These are phyloP conservation scores for Megathymus violae DNA, from an alignment of 1,140 invertebrate genomes.

Conservation along the genomic window DNA sequence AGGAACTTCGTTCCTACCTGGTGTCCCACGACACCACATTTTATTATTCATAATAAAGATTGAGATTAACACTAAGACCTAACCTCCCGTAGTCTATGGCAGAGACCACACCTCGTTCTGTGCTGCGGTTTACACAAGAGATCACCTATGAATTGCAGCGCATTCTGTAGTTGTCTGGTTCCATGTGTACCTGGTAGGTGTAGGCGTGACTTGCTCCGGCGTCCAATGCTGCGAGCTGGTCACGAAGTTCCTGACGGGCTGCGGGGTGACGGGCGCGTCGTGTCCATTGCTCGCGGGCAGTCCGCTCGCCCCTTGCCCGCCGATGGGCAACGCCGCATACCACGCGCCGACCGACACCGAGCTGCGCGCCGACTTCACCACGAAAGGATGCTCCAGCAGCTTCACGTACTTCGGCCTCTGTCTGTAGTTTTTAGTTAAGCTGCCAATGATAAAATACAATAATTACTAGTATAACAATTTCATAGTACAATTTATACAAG, in stretches of 20 bases:
- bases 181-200: slow-evolving; percentile 63
- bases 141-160: too few relatives aligned
- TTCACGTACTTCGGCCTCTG: slow-evolving; percentile 97
- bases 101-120: too few relatives aligned
- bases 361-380: slow-evolving; percentile 90
- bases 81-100: too few relatives aligned
- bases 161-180: too few relatives aligned
- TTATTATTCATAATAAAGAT: too few relatives aligned
- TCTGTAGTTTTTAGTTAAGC: slow-evolving; percentile 96
- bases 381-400: slow-evolving; percentile 95
- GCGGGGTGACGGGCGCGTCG: slow-evolving; percentile 61
- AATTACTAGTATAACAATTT: too few relatives aligned
- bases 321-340: slow-evolving; percentile 85
- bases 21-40: too few relatives aligned
- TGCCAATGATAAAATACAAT: slow-evolving; percentile 77
- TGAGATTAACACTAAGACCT: too few relatives aligned
- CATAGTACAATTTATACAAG: too few relatives aligned
- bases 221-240: slow-evolving; percentile 67
- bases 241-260: slow-evolving; percentile 66
- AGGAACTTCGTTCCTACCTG: too few relatives aligned
- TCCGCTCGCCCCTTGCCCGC: slow-evolving; percentile 34
- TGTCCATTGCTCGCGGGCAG: slow-evolving; percentile 45
- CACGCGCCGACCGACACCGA: slow-evolving; percentile 91
- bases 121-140: too few relatives aligned
- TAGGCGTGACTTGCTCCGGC: slow-evolving; percentile 70